A percentile compares a stretch with the other conserved stretches of the same genome.
phyloP scores from a whole-genome alignment of 2,113 vertebrate species.

The Spea bombifrons region DNA sequence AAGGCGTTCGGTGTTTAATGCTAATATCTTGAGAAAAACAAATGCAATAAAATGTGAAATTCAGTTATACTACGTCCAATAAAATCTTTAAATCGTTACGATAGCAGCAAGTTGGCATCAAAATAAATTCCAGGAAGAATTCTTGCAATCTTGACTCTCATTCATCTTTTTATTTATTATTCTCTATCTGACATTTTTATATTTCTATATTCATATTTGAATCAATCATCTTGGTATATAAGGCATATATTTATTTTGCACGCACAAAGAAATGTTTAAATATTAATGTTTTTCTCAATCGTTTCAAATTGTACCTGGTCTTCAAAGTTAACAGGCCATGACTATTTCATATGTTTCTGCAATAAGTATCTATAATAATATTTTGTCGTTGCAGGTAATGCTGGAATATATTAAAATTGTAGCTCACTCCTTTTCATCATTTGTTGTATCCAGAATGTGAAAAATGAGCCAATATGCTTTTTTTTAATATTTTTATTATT shows the following conservation, averaged over 20 bases:
- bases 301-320: background rate
- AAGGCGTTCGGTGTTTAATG: constrained; percentile 8
- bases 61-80: background rate
- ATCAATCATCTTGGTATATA: too few species aligned
- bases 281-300: background rate
- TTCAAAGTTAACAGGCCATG: background rate
- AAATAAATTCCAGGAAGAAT: background rate
- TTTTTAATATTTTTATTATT: too few species aligned
- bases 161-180: background rate
- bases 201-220: background rate
- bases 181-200: background rate
- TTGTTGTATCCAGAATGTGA: background rate
- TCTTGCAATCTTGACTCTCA: background rate
- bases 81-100: background rate
- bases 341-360: background rate
- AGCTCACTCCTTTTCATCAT: background rate
- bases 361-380: background rate
- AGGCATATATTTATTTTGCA: background rate
- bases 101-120: background rate
- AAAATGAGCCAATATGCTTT: background rate
- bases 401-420: background rate
- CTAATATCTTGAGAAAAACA: constrained; percentile 11
- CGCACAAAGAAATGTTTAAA: background rate
- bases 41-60: background rate
- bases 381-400: background rate